phyloP scores from a whole-genome alignment of 2,113 vertebrate species.

The crab-eating macaque (Macaca fascicularis) region T2T-MFA8v1.1 NC_088384.1:66187001-66187500 shows the following conservation, averaged over 20 bases:
- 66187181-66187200: neutral
- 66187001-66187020: neutral
- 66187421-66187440: neutral
- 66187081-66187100: neutral
- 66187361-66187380: neutral
- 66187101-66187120: neutral
- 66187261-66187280: no score
- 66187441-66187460: neutral
- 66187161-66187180: neutral
- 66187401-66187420: neutral
- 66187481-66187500: neutral
- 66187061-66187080: neutral
- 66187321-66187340: neutral
- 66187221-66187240: constrained; percentile 6
- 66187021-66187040: neutral
- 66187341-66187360: neutral
- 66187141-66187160: neutral
- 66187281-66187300: neutral
- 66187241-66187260: neutral
- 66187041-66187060: neutral
- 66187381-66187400: neutral
- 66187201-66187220: constrained; percentile 30
- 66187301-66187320: neutral
- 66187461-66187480: neutral
- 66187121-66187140: constrained; percentile 7